Evolutionary conservation across 2,113 vertebrate genomes (phyloP), one percentile per base, ranked within the genome.

Genomic region (Rhagologus leucostigma): DNA sequence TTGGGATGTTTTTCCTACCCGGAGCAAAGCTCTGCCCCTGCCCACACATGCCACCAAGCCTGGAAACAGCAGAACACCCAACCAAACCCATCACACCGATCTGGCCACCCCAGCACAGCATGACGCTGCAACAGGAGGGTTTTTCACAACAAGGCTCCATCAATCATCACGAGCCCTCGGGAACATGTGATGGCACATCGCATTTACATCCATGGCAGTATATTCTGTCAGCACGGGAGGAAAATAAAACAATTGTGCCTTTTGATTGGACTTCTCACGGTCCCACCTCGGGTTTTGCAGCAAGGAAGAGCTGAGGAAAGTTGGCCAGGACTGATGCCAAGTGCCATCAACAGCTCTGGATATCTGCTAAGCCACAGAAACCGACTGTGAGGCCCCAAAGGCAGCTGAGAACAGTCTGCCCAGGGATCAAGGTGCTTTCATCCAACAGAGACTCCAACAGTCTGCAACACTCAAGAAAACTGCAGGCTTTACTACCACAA

Each of bases 1-100:
- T 17, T 10, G 33, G 63, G 81, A 90, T 74, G 71, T 91, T 96
- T 89, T 55, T 55, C 17, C 67, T 86, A 94, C 87, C 87, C 85
- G 55, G 35, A 87, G 18, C 53, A 73, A 65, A 91, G 63, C 70
- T 74, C 59, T 53, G 11, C 21, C 47, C 37, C 37, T 59, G 67
- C 63, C 75, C 3, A 13, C 76, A 87, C 63, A 62, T 0, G 0
- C 32, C 90, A 94, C 37, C 74, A 85, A 75, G 47, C 3, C 70
- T 76, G 74, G 49, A 69, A 53, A 23, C 0, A 1, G 70, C 20
- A 9, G 52, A 74, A 63, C 50, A 57, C 79, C 70, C 89, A 91
- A 18, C 68, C 75, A 42, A 77, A 41, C n/a, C n/a, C 16, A 0
- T 29, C 60, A 7, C 3, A 1, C 18, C 2, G 8, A 47, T 55